Base-by-base conservation (phyloP, 2,888 invertebrate genomes). In the Tricholauxania praeusta region DNA sequence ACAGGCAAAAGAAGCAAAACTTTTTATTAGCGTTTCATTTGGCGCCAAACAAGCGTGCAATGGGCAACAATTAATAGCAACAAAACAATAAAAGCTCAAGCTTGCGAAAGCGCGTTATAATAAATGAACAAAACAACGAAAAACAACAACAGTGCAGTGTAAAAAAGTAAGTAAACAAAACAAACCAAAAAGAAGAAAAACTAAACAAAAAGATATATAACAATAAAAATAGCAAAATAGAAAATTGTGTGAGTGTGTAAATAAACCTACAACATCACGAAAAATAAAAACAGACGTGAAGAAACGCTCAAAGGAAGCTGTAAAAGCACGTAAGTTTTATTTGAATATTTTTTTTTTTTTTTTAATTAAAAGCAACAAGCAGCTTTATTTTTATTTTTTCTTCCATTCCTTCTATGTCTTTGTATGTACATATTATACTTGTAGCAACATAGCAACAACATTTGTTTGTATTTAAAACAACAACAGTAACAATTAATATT, bases 21-120 rank as follows among this genome's bases (percentile, higher is more conserved):
- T 39, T 66, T 67, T 57, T 55, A 67, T 67, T 57, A 67, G 57
- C 67, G 67, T 55, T 47, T 67, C 67, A 67, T 47, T 67, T 67
- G 48, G 47, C 67, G 67, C 55, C 67, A 57, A 55, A 49, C 48
- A 63, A 47, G 57, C 57, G 57, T 57, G 15, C 22, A 57, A 57
- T 28, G 57, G 28, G 57, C 57, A 57, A 57, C 57, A 57, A 57
- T 22, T 22, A 57, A 57, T 28, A 57, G 39, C 57, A 57, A 57
- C 28, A 57, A 57, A 28, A 57, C 57, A 57, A 57, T 15, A 57
- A 57, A 22, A 57, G 12, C 22, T 14, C 12, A 57, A 17, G 57
- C 57, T 19, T 12, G 22, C 19, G 22, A 12, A 22, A 57, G 28
- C 8, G 28, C 55, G 28, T 10, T 15, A 57, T 19, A 22, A 57